These are phyloP conservation scores for Callorhinus ursinus DNA, from an alignment of 2,113 vertebrate genomes.

Conservation along the genomic window DNA sequence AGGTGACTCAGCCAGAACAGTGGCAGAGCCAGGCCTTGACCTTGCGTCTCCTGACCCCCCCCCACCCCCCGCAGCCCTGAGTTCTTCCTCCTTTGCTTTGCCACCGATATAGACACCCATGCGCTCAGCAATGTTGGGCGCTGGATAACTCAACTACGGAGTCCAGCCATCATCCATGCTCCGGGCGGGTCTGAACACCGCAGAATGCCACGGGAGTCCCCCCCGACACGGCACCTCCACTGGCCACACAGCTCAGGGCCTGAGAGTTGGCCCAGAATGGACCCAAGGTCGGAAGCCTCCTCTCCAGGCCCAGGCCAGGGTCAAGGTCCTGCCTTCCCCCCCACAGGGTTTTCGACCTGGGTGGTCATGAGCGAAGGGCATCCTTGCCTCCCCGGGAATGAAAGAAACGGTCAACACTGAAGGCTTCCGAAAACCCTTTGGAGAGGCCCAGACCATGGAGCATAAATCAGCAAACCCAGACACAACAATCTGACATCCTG, in stretches of 20 bases:
- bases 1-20: background rate
- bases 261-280: background rate
- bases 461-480: constrained; percentile 73
- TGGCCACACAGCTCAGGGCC: background rate
- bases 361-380: constrained; percentile 3
- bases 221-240: background rate
- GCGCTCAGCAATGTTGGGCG: background rate
- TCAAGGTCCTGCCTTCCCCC: background rate
- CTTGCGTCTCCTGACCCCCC: background rate
- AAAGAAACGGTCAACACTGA: constrained; percentile 44
- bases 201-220: background rate
- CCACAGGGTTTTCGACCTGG: background rate
- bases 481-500: constrained; percentile 70
- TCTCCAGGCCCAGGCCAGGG: background rate
- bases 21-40: background rate
- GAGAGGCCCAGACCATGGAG: constrained; percentile 41
- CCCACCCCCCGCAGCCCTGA: background rate
- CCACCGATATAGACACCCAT: background rate
- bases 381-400: constrained; percentile 21
- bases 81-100: background rate
- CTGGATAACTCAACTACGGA: constrained; percentile 20
- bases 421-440: constrained; percentile 66
- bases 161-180: background rate
- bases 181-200: background rate
- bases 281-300: background rate